Conservation (phyloP, 2,888 invertebrate species). For the Dolichopus griseipennis region DNA sequence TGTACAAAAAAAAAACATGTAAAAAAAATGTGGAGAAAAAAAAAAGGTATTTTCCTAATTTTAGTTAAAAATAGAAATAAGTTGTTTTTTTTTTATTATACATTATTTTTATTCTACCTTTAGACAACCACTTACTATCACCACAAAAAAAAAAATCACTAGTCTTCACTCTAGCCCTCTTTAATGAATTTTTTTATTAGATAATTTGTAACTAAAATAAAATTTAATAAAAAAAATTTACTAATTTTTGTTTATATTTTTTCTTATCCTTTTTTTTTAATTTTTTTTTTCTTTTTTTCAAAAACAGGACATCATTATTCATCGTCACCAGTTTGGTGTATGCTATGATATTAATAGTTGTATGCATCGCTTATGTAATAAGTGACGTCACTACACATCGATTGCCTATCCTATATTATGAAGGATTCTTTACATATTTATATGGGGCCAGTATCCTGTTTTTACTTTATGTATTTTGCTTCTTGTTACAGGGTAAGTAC, state of each 20-base stretch:
- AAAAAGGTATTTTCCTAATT: no score
- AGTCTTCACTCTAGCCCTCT: no score
- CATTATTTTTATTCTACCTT: no score
- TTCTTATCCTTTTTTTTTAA: not conserved
- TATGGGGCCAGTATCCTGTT: constrained; percentile 89
- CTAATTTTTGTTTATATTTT: not conserved
- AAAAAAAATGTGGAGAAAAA: no score
- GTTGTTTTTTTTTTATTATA: no score
- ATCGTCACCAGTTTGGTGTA: constrained; percentile 95
- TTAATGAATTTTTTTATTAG: no score
- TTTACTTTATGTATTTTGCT: constrained; percentile 88
- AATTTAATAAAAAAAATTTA: no score
- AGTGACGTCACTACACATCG: constrained; percentile 91
- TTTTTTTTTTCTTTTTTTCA: not conserved
- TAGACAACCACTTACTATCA: no score
- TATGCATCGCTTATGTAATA: constrained; percentile 89
- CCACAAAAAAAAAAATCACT: no score
- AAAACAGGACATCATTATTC: constrained; percentile 75
- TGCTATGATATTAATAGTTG: constrained; percentile 85
- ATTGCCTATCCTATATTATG: constrained; percentile 85
- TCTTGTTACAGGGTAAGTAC: constrained; percentile 68
- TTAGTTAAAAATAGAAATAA: no score
- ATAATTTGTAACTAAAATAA: no score
- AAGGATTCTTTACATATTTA: constrained; percentile 90
- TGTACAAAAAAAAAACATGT: no score